These are phyloP conservation scores for Ceuthmochares aereus DNA, from an alignment of 2,113 vertebrate species.

Conservation along the genomic window DNA sequence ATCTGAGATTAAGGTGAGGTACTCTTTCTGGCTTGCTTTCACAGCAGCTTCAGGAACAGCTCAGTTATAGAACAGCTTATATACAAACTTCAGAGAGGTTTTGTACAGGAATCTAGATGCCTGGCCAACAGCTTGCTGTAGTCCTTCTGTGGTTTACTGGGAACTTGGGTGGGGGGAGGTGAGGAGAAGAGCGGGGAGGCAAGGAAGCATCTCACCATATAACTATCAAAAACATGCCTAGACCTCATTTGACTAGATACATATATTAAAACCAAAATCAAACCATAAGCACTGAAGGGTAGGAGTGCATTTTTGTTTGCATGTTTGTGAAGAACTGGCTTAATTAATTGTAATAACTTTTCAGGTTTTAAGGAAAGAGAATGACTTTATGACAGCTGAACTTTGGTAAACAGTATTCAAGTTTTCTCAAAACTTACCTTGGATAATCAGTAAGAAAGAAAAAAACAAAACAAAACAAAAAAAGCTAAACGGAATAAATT, in stretches of 20 bases:
- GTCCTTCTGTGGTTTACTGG: conserved; percentile 35
- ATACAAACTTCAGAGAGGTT: conserved; percentile 21
- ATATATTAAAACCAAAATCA: not conserved
- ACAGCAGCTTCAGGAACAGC: conserved; percentile 15
- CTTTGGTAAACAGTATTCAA: not conserved
- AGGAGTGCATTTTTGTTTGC: not conserved
- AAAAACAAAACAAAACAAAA: not conserved
- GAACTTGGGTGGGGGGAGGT: not conserved
- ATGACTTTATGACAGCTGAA: conserved; percentile 3
- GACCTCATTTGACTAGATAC: not conserved
- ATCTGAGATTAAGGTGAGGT: not conserved
- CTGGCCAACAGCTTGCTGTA: conserved; percentile 27
- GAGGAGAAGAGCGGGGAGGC: not conserved
- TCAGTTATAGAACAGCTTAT: conserved; percentile 21
- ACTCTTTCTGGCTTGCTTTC: not conserved
- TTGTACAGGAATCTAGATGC: conserved; percentile 1
- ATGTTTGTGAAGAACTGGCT: conserved; percentile 5
- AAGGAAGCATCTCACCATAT: conserved; percentile 2
- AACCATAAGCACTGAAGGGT: not conserved
- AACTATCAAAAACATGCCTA: not conserved
- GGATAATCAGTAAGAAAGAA: not conserved
- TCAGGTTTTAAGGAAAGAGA: not conserved
- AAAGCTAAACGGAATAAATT: not conserved
- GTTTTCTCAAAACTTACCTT: not conserved
- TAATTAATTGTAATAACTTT: not conserved